A percentile compares a stretch with the other conserved stretches of the same genome.
Evolutionary conservation across 2,888 invertebrate genomes (phyloP).

Genomic region (Stegophylla sp.): DNA sequence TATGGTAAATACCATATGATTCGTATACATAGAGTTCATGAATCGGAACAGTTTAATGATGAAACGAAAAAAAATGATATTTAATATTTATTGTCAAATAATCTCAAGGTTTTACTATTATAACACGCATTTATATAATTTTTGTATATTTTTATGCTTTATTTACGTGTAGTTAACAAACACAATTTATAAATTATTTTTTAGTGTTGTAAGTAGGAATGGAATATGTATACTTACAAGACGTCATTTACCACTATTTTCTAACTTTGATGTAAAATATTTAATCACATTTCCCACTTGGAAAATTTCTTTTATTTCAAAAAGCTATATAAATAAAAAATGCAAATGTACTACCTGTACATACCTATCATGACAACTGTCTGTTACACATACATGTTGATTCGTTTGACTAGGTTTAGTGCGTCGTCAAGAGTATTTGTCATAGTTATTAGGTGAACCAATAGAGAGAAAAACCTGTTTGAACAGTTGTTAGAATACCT

Average conservation of each 20-base stretch:
- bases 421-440: constrained; percentile 22
- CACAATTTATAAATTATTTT: neutral
- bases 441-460: constrained; percentile 10
- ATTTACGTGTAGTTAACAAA: neutral
- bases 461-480: constrained; percentile 44
- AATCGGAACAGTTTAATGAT: constrained; percentile 47
- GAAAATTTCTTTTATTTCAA: neutral
- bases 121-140: neutral
- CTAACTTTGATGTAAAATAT: too few relatives aligned
- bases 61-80: constrained; percentile 23
- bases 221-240: neutral
- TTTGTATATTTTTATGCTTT: neutral
- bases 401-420: constrained; percentile 21
- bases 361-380: constrained; percentile 29
- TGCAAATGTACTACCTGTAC: constrained; percentile 13
- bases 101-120: constrained; percentile 38
- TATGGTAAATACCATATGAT: neutral
- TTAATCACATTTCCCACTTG: neutral
- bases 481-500: constrained; percentile 40
- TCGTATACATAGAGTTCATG: constrained; percentile 6
- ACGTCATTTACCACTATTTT: neutral
- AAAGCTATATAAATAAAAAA: constrained; percentile 2
- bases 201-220: neutral
- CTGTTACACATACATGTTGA: neutral
- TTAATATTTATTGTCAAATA: constrained; percentile 38